These are phyloP conservation scores for Prionace glauca DNA, from an alignment of 2,797 vertebrate genomes.

Conservation along the genomic window DNA sequence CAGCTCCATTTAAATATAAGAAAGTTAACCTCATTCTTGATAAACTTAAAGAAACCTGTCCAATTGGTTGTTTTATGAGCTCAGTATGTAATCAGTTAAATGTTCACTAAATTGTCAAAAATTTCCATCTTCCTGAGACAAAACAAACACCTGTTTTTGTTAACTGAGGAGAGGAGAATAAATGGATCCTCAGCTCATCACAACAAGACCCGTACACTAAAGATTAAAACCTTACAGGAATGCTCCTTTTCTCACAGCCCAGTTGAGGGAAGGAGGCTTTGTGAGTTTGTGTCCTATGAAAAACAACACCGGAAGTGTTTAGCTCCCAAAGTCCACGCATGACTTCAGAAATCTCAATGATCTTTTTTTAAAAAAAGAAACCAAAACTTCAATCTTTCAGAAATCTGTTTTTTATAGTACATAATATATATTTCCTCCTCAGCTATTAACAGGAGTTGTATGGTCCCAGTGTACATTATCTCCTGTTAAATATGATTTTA, in stretches of 20 bases:
- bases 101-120: too few relatives aligned
- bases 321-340: neutral
- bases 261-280: neutral
- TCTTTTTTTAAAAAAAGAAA: neutral
- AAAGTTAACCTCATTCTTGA: too few relatives aligned
- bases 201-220: too few relatives aligned
- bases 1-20: too few relatives aligned
- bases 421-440: neutral
- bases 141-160: too few relatives aligned
- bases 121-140: too few relatives aligned
- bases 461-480: neutral
- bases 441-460: too few relatives aligned
- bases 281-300: neutral
- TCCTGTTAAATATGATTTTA: neutral
- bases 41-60: too few relatives aligned
- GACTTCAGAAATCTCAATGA: neutral
- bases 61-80: too few relatives aligned
- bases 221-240: neutral
- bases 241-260: neutral
- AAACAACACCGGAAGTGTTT: neutral
- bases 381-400: neutral
- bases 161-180: too few relatives aligned
- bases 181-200: too few relatives aligned
- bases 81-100: too few relatives aligned
- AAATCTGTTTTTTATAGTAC: neutral